A percentile compares a stretch with the other conserved stretches of the same genome.
These are phyloP conservation scores for Elysia crispata DNA, from an alignment of 2,888 invertebrate species.

Conservation along the genomic window DNA sequence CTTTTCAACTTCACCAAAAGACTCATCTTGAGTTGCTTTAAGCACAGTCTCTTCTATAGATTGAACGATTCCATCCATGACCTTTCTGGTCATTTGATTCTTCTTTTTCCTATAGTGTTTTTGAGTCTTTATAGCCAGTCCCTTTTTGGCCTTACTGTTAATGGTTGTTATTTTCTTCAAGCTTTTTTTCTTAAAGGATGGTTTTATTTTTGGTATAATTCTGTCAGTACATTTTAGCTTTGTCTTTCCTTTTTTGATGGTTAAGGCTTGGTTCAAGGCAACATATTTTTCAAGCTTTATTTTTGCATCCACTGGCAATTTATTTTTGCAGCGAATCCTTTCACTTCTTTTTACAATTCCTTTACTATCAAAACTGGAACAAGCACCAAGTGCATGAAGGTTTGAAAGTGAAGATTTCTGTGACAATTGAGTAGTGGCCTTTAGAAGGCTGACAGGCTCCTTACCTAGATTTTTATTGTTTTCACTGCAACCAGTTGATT, in stretches of 20 bases:
- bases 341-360: conserved; percentile 41
- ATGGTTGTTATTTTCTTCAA: not conserved
- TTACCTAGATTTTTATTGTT: not conserved
- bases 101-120: not conserved
- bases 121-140: too few species aligned
- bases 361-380: conserved; percentile 5
- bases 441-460: conserved; percentile 18
- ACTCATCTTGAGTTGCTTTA: not conserved
- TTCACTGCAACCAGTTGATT: not conserved
- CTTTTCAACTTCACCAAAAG: conserved; percentile 12
- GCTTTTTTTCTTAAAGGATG: conserved; percentile 10
- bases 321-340: conserved; percentile 41
- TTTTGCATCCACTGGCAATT: not conserved
- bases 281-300: too few species aligned
- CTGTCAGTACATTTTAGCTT: not conserved
- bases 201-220: conserved; percentile 33
- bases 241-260: not conserved
- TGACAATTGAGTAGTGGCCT: not conserved
- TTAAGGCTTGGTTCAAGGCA: too few species aligned
- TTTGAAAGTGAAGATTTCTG: not conserved
- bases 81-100: conserved; percentile 31
- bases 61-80: conserved; percentile 85
- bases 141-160: not conserved
- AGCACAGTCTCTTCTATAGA: conserved; percentile 78
- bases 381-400: not conserved